Evolutionary conservation across 1,140 invertebrate species (phyloP), one percentile per base, ranked within the genome.

Genomic region (Drosophila athabasca): DNA sequence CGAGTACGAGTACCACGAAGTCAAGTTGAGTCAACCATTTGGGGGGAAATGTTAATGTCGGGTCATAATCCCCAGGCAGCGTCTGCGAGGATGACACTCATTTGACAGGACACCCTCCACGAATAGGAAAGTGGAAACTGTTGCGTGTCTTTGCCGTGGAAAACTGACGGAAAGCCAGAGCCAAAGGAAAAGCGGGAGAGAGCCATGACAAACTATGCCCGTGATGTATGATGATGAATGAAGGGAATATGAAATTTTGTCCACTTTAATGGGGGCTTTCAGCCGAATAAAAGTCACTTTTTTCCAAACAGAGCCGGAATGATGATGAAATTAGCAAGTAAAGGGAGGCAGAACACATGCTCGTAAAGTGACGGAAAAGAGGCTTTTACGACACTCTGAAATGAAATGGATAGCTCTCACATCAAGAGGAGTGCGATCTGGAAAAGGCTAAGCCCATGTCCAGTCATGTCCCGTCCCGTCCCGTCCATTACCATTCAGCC

Each of bases 31-130:
- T 68, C 50, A 69, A 69, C 67, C 49, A 69, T 69, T 69, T 69
- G 3, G 35, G 9, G 35, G 35, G 31, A 49, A 41, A 69, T 69
- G 64, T 69, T 69, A 69, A 69, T 69, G 51, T 58, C 65, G 50
- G 67, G 67, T 58, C 65, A 43, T 69, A 69, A 69, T 69, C 64
- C 67, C 26, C 26, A 26, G 49, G 66, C 62, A 68, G 50, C 35
- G 64, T 65, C 66, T 57, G 66, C 26, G 44, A 68, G 64, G 67
- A 69, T 19, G 64, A 69, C 64, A 68, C 44, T 68, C 66, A 54
- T 55, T 55, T 55, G 62, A 39, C 49, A 68, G 19, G 35, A 11
- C 1, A 39, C 35, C 11, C 29, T 9, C 11, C 55, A 39, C 35
- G 43, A 46, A 49, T 49, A 43, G 26, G 45, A 45, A 31, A 43